A percentile compares a stretch with the other conserved stretches of the same genome.
phyloP scores from a whole-genome alignment of 2,888 invertebrate species.

The Agonopterix heracliana region DNA sequence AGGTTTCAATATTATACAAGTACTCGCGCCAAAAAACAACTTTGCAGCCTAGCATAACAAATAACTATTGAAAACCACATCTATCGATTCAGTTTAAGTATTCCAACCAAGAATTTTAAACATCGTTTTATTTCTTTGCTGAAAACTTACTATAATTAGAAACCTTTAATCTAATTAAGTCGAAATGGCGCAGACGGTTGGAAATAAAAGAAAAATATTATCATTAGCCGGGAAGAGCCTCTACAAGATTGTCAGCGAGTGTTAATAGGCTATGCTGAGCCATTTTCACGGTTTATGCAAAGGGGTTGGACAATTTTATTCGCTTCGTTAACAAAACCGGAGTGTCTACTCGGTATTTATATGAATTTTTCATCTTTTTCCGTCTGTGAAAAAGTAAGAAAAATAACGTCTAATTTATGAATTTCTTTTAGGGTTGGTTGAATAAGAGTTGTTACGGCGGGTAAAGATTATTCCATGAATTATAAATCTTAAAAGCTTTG shows the following conservation, averaged over 20 bases:
- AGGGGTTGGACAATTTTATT: constrained; percentile 61
- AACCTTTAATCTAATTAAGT: constrained; percentile 55
- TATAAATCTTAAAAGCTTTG: too few species aligned
- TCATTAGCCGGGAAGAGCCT: constrained; percentile 45
- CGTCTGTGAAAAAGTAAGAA: constrained; percentile 19
- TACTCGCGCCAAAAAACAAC: too few species aligned
- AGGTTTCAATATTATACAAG: too few species aligned
- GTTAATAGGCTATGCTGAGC: constrained; percentile 63
- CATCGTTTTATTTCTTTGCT: too few species aligned
- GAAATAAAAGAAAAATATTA: constrained; percentile 69
- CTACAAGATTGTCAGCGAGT: constrained; percentile 59
- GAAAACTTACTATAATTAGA: constrained; percentile 36
- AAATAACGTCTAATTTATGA: constrained; percentile 8
- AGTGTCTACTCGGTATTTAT: constrained; percentile 48
- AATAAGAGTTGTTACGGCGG: too few species aligned
- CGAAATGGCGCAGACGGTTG: constrained; percentile 36
- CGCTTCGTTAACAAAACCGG: constrained; percentile 57
- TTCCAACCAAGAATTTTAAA: too few species aligned
- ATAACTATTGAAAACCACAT: too few species aligned
- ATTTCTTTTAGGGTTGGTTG: too few species aligned
- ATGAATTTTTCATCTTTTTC: constrained; percentile 46
- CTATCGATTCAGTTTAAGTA: too few species aligned
- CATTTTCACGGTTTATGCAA: constrained; percentile 63
- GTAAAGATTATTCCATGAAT: too few species aligned
- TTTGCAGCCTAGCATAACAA: too few species aligned